phyloP scores from a whole-genome alignment of 2,888 invertebrate species.

The Platycheirus rosarum region DNA sequence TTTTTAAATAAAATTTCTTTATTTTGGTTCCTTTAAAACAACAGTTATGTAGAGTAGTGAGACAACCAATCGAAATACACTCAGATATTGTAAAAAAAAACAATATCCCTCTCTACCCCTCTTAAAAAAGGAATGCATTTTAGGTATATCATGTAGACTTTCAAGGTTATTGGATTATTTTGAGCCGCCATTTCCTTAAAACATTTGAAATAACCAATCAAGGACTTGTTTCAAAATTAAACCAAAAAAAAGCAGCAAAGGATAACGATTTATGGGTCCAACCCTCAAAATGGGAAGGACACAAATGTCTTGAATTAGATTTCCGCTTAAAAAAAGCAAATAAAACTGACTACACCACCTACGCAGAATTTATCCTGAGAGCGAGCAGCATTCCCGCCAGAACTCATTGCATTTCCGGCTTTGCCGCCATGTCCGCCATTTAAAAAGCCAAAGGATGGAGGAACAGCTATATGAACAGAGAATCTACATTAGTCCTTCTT shows the following conservation, averaged over 20 bases:
- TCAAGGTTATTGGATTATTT: slow-evolving; percentile 34
- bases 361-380: slow-evolving; percentile 21
- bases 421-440: slow-evolving; percentile 5
- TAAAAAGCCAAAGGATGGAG: slow-evolving; percentile 2
- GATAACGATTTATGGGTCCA: slow-evolving; percentile 8
- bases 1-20: neutral
- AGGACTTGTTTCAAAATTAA: slow-evolving; percentile 20
- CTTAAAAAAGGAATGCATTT: slow-evolving; percentile 9
- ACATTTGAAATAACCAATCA: slow-evolving; percentile 49
- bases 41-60: neutral
- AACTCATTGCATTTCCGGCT: slow-evolving; percentile 38
- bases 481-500: slow-evolving; percentile 47
- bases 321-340: slow-evolving; percentile 16
- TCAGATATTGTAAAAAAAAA: slow-evolving; percentile 8
- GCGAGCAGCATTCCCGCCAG: slow-evolving; percentile 16
- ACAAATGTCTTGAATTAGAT: slow-evolving; percentile 2
- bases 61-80: slow-evolving; percentile 11
- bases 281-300: slow-evolving; percentile 59
- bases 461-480: slow-evolving; percentile 5
- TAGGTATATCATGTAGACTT: slow-evolving; percentile 1
- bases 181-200: slow-evolving; percentile 7
- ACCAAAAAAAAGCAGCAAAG: slow-evolving; percentile 11
- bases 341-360: slow-evolving; percentile 27
- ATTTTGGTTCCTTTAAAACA: neutral
- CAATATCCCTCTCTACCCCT: neutral